Evolutionary conservation across 2,797 vertebrate genomes (phyloP).

Genomic region (Nyctibius grandis): DNA sequence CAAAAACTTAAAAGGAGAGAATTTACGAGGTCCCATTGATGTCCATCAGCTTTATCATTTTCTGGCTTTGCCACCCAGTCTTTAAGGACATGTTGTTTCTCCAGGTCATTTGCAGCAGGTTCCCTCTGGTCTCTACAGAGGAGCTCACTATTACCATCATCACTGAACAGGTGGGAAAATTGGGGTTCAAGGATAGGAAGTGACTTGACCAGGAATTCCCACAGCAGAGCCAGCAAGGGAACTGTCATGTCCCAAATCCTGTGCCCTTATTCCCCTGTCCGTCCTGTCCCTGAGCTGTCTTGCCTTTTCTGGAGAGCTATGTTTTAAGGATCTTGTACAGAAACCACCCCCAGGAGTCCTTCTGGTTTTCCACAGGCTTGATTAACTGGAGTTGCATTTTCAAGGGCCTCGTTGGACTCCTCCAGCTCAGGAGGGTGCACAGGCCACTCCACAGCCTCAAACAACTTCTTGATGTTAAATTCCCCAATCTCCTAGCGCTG

Average conservation of each 20-base stretch:
- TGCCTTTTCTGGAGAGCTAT: background rate
- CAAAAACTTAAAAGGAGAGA: background rate
- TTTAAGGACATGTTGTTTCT: rapidly evolving
- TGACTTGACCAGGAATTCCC: background rate
- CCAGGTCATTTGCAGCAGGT: rapidly evolving
- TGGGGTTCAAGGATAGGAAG: background rate
- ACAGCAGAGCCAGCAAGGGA: background rate
- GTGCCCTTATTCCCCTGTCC: background rate
- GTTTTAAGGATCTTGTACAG: background rate
- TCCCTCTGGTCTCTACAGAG: rapidly evolving
- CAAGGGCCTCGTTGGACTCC: background rate
- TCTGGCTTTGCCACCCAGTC: background rate
- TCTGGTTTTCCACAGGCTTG: background rate
- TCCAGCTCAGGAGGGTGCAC: conserved; percentile 15
- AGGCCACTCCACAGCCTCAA: conserved; percentile 30
- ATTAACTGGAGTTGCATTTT: conserved; percentile 13
- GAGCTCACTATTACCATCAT: background rate
- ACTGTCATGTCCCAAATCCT: background rate
- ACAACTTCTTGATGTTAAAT: conserved; percentile 56
- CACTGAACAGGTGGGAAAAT: background rate
- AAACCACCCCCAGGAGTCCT: background rate
- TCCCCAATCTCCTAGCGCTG: conserved; percentile 35
- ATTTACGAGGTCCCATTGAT: rapidly evolving
- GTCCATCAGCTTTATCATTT: background rate
- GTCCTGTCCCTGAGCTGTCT: background rate